These are phyloP conservation scores for Papilio helenus DNA, from an alignment of 1,140 invertebrate species.

Conservation along the genomic window DNA sequence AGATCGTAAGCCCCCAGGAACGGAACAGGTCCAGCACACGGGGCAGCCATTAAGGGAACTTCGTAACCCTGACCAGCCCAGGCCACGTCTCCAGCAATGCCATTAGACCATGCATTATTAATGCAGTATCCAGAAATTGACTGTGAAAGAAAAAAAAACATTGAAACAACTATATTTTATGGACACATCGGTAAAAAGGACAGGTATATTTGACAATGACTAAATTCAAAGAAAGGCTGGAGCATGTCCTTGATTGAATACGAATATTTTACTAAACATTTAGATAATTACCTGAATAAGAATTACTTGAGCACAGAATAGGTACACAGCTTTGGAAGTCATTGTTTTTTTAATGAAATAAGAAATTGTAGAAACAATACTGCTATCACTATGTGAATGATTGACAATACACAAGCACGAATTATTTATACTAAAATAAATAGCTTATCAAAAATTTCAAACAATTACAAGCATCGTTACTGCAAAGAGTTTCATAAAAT, in stretches of 20 bases:
- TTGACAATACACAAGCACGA: neutral
- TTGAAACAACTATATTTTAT: neutral
- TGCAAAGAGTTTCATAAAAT: constrained; percentile 16
- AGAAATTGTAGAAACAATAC: neutral
- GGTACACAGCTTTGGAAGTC: neutral
- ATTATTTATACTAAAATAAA: constrained; percentile 15
- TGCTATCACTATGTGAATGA: neutral
- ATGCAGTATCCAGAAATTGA: constrained; percentile 4
- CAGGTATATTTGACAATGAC: neutral
- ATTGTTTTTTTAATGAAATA: neutral
- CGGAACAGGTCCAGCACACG: constrained; percentile 1
- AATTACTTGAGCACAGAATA: neutral
- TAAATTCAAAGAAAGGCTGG: neutral
- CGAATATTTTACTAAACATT: neutral
- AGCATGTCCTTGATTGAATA: neutral
- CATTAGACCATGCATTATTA: constrained; percentile 28
- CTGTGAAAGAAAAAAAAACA: constrained; percentile 3
- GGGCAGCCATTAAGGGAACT: constrained; percentile 7
- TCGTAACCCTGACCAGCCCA: constrained; percentile 14
- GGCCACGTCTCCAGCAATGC: constrained; percentile 23
- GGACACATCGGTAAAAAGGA: neutral
- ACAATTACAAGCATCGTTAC: constrained; percentile 1
- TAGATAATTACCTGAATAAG: constrained; percentile 7
- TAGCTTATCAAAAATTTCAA: neutral
- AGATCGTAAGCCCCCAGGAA: constrained; percentile 25